Evolutionary conservation across 1,140 invertebrate genomes (phyloP).

Genomic region (Hyles vespertilio): DNA sequence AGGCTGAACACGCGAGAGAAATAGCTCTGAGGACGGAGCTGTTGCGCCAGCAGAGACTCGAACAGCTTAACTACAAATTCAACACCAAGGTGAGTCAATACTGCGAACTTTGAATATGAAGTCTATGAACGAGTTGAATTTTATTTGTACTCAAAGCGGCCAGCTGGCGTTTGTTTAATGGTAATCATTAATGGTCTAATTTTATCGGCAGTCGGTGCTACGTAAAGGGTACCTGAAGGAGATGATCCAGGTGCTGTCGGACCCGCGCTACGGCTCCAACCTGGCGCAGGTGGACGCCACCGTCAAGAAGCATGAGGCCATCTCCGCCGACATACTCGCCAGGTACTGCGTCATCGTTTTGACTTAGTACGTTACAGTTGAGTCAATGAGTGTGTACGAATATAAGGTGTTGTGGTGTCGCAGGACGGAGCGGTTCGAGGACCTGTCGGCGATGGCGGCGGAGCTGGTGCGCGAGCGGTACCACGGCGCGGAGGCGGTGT

Average conservation of each 20-base stretch:
- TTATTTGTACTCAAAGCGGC: too few species aligned
- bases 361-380: too few species aligned
- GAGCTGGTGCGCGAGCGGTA: conserved; percentile 95
- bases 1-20: conserved; percentile 95
- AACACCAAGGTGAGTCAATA: conserved; percentile 87
- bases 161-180: too few species aligned
- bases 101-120: neutral
- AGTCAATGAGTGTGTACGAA: neutral
- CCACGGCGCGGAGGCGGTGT: conserved; percentile 90
- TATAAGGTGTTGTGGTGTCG: neutral
- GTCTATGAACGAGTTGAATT: neutral
- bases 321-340: conserved; percentile 96
- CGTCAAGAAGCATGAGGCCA: conserved; percentile 98
- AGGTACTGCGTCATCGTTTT: conserved; percentile 31
- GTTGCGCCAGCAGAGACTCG: conserved; percentile 93
- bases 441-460: conserved; percentile 93
- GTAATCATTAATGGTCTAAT: neutral
- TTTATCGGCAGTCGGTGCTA: conserved; percentile 82
- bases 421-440: conserved; percentile 94
- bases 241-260: conserved; percentile 97
- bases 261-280: conserved; percentile 94
- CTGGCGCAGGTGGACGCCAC: conserved; percentile 96
- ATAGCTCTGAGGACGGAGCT: conserved; percentile 94
- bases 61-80: conserved; percentile 97
- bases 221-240: conserved; percentile 97